Conservation (phyloP, 2,113 vertebrate species). For the Podocnemis expansa region DNA sequence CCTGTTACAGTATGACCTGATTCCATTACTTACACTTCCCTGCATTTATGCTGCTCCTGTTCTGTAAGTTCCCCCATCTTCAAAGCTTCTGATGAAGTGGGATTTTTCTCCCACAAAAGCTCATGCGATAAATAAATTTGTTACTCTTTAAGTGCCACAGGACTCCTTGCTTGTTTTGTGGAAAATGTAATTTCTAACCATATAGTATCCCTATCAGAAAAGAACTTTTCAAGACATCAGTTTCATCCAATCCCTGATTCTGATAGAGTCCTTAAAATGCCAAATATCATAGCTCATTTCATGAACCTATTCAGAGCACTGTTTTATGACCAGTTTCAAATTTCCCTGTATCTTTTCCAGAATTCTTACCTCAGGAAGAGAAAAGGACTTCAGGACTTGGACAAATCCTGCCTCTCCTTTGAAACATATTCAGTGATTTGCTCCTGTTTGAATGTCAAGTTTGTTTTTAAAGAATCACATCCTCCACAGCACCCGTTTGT, state of each 20-base stretch:
- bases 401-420: neutral
- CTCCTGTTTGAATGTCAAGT: neutral
- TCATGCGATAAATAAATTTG: too few relatives aligned
- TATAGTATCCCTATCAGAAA: neutral
- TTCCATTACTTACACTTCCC: too few relatives aligned
- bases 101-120: too few relatives aligned
- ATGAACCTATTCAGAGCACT: neutral
- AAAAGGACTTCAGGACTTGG: neutral
- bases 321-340: neutral
- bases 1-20: too few relatives aligned
- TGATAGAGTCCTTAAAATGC: neutral
- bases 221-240: neutral
- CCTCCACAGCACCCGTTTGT: neutral
- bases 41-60: too few relatives aligned
- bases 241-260: neutral
- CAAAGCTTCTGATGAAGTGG: too few relatives aligned
- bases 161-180: too few relatives aligned
- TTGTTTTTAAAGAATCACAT: neutral
- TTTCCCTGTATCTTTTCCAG: neutral
- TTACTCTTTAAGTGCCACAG: too few relatives aligned
- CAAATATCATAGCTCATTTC: neutral
- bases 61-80: too few relatives aligned
- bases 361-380: neutral
- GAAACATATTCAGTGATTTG: neutral
- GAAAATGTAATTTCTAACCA: neutral